Evolutionary conservation across 2,113 vertebrate species (phyloP).

Genomic region (Scomber scombrus): DNA sequence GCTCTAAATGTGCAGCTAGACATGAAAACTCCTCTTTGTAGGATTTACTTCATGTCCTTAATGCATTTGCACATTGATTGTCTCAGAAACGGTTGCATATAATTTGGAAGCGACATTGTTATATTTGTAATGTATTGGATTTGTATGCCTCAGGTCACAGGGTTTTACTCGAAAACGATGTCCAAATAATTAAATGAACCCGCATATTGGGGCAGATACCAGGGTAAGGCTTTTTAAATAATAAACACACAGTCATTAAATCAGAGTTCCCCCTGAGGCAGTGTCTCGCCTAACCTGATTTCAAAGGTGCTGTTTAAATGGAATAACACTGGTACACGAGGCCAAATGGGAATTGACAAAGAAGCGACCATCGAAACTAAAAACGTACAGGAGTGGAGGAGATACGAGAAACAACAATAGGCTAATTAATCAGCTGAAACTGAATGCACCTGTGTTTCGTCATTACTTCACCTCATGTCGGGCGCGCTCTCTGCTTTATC

Average conservation of each 20-base stretch:
- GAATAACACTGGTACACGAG: not conserved
- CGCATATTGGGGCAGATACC: not conserved
- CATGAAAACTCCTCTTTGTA: no score
- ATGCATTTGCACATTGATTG: not conserved
- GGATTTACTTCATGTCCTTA: no score
- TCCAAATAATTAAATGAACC: not conserved
- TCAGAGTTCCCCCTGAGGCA: not conserved
- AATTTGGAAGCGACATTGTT: not conserved
- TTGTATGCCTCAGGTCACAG: not conserved
- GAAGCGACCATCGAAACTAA: not conserved
- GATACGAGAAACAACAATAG: not conserved
- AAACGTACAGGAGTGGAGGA: not conserved
- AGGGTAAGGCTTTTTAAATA: not conserved
- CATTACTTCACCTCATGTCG: not conserved
- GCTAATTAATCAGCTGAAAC: slow-evolving; percentile 31
- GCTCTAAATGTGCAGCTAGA: no score
- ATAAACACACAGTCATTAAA: not conserved
- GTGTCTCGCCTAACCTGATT: not conserved
- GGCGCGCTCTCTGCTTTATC: not conserved
- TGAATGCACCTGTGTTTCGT: slow-evolving; percentile 26
- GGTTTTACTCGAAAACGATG: not conserved
- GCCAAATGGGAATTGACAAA: not conserved
- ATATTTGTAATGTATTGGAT: not conserved
- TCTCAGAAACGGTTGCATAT: not conserved
- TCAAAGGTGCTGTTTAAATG: not conserved